These are phyloP conservation scores for Acropora tenuis DNA, from an alignment of 64 coral and sea anemone genomes.

Conservation along the genomic window DNA sequence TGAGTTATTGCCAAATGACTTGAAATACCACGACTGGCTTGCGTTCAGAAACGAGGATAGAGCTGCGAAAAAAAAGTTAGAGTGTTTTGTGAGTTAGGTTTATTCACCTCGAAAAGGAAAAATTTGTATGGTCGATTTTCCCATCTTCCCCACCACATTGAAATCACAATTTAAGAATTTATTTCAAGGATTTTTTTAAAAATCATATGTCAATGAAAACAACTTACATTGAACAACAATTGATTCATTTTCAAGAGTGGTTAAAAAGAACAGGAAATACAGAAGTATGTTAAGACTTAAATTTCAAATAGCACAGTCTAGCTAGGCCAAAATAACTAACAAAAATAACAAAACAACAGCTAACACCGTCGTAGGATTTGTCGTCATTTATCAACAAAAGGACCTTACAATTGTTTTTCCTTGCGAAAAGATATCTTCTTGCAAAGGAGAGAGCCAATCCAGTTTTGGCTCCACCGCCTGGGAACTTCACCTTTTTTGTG, in stretches of 20 bases:
- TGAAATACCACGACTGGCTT: conserved; percentile 67
- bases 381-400: conserved; percentile 68
- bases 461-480: conserved; percentile 64
- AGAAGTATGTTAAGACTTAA: too few species aligned
- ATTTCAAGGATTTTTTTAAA: too few species aligned
- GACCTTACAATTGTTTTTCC: conserved; percentile 43
- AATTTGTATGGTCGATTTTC: too few species aligned
- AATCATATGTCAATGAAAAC: too few species aligned
- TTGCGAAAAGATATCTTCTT: conserved; percentile 58
- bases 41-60: conserved; percentile 21
- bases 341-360: too few species aligned
- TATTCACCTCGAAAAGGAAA: too few species aligned
- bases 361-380: conserved; percentile 56
- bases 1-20: conserved; percentile 40
- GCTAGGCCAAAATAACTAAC: background rate
- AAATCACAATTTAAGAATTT: too few species aligned
- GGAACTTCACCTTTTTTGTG: conserved; percentile 61
- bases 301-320: background rate
- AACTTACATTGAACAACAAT: too few species aligned
- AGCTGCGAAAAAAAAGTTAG: conserved; percentile 19
- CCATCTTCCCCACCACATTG: too few species aligned
- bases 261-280: background rate
- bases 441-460: conserved; percentile 60
- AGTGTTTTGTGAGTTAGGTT: too few species aligned
- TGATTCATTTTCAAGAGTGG: too few species aligned